Evolutionary conservation across 2,113 vertebrate species (phyloP), one percentile per base, ranked within the genome.

Genomic region (Callospermophilus lateralis): DNA sequence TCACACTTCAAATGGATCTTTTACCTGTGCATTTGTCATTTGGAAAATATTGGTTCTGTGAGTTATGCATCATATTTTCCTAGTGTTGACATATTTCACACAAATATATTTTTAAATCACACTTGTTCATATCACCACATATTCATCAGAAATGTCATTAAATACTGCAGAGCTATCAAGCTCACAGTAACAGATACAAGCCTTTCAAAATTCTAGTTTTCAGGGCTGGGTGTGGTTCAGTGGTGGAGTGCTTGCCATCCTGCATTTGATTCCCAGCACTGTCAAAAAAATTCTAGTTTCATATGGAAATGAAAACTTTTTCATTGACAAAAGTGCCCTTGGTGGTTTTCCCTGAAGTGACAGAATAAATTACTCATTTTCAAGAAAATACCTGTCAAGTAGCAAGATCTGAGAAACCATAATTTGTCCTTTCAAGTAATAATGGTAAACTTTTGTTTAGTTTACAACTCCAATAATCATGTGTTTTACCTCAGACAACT

Each of bases 381-480:
- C 34, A 94, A 92, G 45, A 90, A 92, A 95, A 87, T 83, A 8
- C 26, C 81, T 92, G 37, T 80, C 58, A 93, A 93, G 73, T 88
- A 70, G 20, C 55, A 30, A 4, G 24, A 58, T 70, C 39, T 73
- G 15, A 92, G 65, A 73, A 84, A 87, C 6, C 19, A 58, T 37
- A 70, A 32, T 74, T 84, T 90, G 19, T 83, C 77, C 30, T 76
- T 85, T 96, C 45, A 63, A 39, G 32, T 55, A 28, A 61, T 22
- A 95, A 83, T 65, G 34, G 15, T 42, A 16, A 77, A 34, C 32
- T 48, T 58, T 58, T 8, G 55, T 55, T 86, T 78, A 77, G 22
- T 51, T 89, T 10, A 48, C 68, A 92, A 42, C 45, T 77, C 67
- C 20, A 55, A 22, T 8, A 89, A 89, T 72, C 65, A 85, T 10